Conservation (phyloP, 2,113 vertebrate genomes). For the Paracyprichromis sp. region DNA sequence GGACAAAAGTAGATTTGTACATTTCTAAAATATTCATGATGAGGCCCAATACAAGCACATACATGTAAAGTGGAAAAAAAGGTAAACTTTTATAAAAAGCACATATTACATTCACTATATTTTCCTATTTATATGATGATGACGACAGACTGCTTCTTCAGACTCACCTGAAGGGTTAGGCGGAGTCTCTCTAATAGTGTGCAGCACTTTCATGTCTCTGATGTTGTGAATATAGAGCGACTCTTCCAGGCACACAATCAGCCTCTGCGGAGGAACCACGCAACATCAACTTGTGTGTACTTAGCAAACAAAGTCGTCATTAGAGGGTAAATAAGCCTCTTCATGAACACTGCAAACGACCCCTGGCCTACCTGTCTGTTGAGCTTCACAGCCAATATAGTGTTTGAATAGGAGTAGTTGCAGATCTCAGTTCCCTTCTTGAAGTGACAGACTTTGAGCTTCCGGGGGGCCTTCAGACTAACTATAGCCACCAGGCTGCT, state of each 20-base stretch:
- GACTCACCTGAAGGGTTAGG: constrained; percentile 88
- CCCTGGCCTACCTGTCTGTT: constrained; percentile 85
- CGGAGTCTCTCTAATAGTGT: constrained; percentile 98
- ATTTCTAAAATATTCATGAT: neutral
- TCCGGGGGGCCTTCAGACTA: constrained; percentile 97
- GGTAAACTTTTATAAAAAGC: neutral
- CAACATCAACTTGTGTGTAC: neutral
- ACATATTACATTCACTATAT: neutral
- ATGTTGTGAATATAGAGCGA: constrained; percentile 99
- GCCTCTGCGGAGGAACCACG: constrained; percentile 71
- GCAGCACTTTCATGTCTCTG: constrained; percentile 98
- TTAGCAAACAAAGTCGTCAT: neutral
- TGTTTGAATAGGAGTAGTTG: constrained; percentile 99
- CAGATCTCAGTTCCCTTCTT: constrained; percentile 99
- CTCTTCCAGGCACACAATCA: constrained; percentile 98
- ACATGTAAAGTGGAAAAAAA: neutral
- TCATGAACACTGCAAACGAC: neutral
- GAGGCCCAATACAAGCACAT: neutral
- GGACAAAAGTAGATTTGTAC: neutral
- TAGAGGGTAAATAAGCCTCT: neutral
- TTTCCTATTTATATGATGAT: neutral
- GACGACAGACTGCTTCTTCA: neutral
- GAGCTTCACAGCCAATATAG: constrained; percentile 94
- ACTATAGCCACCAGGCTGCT: constrained; percentile 97
- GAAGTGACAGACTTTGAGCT: constrained; percentile 98